These are phyloP conservation scores for Boulengerochromis microlepis DNA, from an alignment of 2,113 vertebrate species.

Conservation along the genomic window DNA sequence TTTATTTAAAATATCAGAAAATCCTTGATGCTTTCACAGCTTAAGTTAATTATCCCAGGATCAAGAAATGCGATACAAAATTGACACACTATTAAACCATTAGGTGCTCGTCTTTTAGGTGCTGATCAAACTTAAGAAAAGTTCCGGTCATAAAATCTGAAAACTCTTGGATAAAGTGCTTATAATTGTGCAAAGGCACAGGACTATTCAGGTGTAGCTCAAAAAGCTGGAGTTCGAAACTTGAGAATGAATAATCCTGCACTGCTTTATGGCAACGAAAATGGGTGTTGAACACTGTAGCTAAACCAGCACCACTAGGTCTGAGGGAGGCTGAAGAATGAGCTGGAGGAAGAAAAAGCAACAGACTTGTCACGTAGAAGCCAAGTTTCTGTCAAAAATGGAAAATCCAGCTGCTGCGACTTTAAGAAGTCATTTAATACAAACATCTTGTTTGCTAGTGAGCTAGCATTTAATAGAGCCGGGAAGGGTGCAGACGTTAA, in stretches of 20 bases:
- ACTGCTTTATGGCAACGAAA: neutral
- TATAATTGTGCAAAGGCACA: neutral
- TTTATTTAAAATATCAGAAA: neutral
- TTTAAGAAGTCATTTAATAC: neutral
- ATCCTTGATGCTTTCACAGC: neutral
- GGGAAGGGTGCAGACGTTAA: neutral
- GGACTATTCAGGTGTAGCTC: neutral
- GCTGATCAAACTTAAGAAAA: neutral
- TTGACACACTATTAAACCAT: neutral
- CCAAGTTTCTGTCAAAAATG: neutral
- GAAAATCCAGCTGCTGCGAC: neutral
- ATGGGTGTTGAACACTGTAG: neutral
- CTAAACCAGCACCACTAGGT: neutral
- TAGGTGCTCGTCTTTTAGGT: neutral
- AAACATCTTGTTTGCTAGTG: neutral
- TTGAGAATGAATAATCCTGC: neutral
- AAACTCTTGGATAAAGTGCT: neutral
- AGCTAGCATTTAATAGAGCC: neutral
- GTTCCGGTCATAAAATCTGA: neutral
- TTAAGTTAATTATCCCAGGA: neutral
- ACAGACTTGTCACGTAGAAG: neutral
- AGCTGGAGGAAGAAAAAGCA: neutral
- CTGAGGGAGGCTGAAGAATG: neutral
- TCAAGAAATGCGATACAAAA: neutral
- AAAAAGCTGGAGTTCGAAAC: neutral